Base-by-base conservation (phyloP, 2,888 invertebrate species). In the Drosophila setosimentum region DNA sequence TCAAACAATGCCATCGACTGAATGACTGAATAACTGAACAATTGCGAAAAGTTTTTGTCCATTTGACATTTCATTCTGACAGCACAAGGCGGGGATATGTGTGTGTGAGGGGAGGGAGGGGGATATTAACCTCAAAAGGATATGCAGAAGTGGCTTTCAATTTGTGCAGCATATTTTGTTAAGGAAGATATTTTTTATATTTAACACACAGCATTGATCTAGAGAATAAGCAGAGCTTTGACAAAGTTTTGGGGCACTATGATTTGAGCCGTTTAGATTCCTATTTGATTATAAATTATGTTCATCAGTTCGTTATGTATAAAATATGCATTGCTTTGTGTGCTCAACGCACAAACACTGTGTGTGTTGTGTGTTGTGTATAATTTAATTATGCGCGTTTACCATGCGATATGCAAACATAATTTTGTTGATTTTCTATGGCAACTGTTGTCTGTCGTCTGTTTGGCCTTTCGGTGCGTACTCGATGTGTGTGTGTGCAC, bases 401-500 rank as follows among this genome's bases (percentile, higher is more conserved):
- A 64, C 67, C 62, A 71, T 80, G 77, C 71, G 77, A 78, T 78
- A 80, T 62, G 81, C 81, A 78, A 78, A 76, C 77, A 78, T 42
- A 59, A 65, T 61, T 70, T 70, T 67, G 77, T 59, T 80, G 77
- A 67, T 80, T 76, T 70, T 76, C 71, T 76, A 59, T 55, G 61
- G 75, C 45, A 53, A 45, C 45, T 50, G 40, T 45, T 29, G 30
- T 35, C 37, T 24, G 16, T 11, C 18, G 18, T 30, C 30, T 10
- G 18, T 18, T 21, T 21, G 24, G 18, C 24, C 3, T 7, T 1
- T 2, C 3, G 10, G 16, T 24, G 16, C 32, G 53, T 13, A 21
- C 21, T 21, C 13, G 21, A 42, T 21, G 21, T 33, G 59, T 21
- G 21, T 33, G 59, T 59, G 40, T 58, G 51, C 42, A 27, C 37